A percentile compares a stretch with the other conserved stretches of the same genome.
Conservation (phyloP, 2,113 vertebrate genomes). For the Macaca mulatta region DNA sequence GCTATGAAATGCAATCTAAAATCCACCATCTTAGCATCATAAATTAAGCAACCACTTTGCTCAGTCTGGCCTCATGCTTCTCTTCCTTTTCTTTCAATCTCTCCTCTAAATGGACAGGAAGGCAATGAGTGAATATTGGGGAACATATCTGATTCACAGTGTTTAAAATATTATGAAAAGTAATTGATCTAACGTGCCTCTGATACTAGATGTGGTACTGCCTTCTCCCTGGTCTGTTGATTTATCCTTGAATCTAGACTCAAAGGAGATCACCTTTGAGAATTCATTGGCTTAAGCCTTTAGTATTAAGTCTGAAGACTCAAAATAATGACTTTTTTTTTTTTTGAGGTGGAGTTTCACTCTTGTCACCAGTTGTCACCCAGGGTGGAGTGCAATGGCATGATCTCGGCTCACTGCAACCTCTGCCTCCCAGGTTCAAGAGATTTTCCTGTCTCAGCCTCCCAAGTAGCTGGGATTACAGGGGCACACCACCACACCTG, state of each 20-base stretch:
- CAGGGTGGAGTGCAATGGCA: too few species aligned
- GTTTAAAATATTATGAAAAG: not conserved
- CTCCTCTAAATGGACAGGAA: not conserved
- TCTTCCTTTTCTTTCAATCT: not conserved
- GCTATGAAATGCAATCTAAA: not conserved
- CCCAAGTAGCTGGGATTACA: too few species aligned
- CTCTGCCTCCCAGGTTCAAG: too few species aligned
- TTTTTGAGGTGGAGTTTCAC: too few species aligned
- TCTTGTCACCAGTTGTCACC: too few species aligned
- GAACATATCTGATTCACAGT: not conserved
- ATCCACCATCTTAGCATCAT: not conserved
- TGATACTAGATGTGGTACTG: not conserved
- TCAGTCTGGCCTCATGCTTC: not conserved
- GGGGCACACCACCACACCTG: too few species aligned
- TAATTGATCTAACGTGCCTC: not conserved
- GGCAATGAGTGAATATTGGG: not conserved
- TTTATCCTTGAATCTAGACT: not conserved
- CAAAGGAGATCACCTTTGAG: not conserved
- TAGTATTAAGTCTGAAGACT: slow-evolving; percentile 2
- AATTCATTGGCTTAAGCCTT: not conserved
- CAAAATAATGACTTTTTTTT: not conserved
- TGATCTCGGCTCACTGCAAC: too few species aligned
- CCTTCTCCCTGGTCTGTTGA: not conserved
- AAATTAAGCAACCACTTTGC: not conserved
- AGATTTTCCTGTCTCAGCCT: too few species aligned